Percentiles rank a stretch among this genome's conserved stretches.
phyloP scores from a whole-genome alignment of 2,888 invertebrate genomes.

The Tiphia femorata region DNA sequence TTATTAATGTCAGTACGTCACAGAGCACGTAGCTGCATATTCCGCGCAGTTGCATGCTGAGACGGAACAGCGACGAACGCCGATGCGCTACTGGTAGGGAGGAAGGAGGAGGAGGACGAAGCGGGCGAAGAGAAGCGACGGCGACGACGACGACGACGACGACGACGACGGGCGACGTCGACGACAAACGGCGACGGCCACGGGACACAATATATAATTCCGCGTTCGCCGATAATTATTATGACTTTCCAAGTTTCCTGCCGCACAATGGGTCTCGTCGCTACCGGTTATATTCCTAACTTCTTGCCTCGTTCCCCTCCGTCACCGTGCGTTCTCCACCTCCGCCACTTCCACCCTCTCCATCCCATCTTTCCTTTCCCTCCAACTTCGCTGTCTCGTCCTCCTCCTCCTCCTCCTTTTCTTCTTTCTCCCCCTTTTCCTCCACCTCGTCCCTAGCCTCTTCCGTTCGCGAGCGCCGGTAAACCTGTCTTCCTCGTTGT shows the following conservation, averaged over 20 bases:
- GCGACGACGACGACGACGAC: slow-evolving; percentile 24
- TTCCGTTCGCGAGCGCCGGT: not conserved
- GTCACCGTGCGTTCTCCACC: slow-evolving; percentile 20
- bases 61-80: slow-evolving; percentile 39
- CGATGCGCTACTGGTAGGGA: too few relatives aligned
- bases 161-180: slow-evolving; percentile 20
- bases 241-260: slow-evolving; percentile 60
- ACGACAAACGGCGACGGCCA: slow-evolving; percentile 4
- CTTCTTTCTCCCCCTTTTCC: not conserved
- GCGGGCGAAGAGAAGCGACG: slow-evolving; percentile 12
- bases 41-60: slow-evolving; percentile 45
- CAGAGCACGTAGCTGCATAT: slow-evolving; percentile 55
- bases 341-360: too few relatives aligned
- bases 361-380: too few relatives aligned
- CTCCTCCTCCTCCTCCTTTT: slow-evolving; percentile 18
- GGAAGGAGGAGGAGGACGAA: not conserved
- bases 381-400: slow-evolving; percentile 32
- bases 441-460: not conserved
- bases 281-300: slow-evolving; percentile 49
- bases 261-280: slow-evolving; percentile 44
- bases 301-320: slow-evolving; percentile 44
- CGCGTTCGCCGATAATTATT: slow-evolving; percentile 66
- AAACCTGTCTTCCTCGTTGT: slow-evolving; percentile 21
- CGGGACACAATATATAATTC: slow-evolving; percentile 66
- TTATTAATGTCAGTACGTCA: slow-evolving; percentile 64